phyloP scores from a whole-genome alignment of 2,888 invertebrate species.

The Microctonus hyperodae region DNA sequence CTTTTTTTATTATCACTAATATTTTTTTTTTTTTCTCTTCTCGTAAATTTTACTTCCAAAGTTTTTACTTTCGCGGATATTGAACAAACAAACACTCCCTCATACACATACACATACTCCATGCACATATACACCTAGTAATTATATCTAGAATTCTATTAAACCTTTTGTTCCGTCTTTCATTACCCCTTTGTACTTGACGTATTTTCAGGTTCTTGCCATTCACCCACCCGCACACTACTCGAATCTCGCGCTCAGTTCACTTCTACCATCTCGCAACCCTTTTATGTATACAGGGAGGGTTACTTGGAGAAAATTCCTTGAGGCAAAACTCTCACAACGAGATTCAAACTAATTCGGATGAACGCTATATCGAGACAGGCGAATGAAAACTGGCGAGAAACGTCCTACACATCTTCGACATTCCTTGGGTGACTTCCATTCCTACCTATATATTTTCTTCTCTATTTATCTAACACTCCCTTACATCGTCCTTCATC shows the following conservation, averaged over 20 bases:
- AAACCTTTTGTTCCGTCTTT: background rate
- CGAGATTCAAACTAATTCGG: conserved; percentile 26
- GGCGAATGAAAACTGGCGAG: conserved; percentile 1
- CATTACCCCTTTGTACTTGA: background rate
- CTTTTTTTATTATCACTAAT: too few species aligned
- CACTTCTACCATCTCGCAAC: background rate
- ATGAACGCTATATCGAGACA: conserved; percentile 12
- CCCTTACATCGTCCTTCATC: too few species aligned
- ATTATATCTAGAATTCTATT: too few species aligned
- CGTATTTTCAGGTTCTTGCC: background rate
- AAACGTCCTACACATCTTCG: conserved; percentile 21
- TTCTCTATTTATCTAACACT: too few species aligned
- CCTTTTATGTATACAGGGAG: too few species aligned
- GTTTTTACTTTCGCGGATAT: background rate
- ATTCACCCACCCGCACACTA: background rate
- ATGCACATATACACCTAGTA: too few species aligned
- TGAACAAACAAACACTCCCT: background rate
- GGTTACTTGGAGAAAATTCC: conserved; percentile 25
- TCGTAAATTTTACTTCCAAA: background rate
- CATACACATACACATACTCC: too few species aligned
- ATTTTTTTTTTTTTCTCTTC: too few species aligned
- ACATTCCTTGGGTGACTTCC: conserved; percentile 16
- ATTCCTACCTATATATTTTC: background rate
- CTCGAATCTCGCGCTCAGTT: too few species aligned
- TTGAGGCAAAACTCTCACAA: conserved; percentile 3